These are phyloP conservation scores for Dolichotis patagonum DNA, from an alignment of 2,113 vertebrate genomes.

Conservation along the genomic window DNA sequence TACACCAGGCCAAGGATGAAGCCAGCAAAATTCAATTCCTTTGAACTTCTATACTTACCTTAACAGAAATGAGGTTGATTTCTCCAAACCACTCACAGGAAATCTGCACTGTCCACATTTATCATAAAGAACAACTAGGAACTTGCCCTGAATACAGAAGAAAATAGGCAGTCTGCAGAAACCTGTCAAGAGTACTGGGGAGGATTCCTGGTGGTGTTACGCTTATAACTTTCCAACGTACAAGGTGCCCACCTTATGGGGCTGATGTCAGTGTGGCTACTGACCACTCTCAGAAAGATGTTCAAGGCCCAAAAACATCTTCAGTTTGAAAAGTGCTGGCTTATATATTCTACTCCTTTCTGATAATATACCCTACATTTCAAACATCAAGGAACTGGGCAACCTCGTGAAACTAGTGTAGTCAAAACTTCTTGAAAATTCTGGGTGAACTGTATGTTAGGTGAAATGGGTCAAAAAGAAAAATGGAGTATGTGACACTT, in stretches of 20 bases:
- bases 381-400: neutral
- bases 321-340: neutral
- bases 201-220: neutral
- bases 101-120: neutral
- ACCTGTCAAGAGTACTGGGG: neutral
- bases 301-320: neutral
- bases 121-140: neutral
- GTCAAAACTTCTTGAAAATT: neutral
- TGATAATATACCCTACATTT: neutral
- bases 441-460: neutral
- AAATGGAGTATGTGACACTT: neutral
- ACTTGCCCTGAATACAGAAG: neutral
- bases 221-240: neutral
- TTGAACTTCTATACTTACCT: neutral
- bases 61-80: neutral
- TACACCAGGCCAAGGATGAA: conserved; percentile 22
- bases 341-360: neutral
- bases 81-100: neutral
- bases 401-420: neutral
- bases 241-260: neutral
- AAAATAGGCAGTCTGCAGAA: neutral
- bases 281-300: neutral
- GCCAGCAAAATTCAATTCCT: neutral
- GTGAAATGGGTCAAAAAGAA: conserved; percentile 25
- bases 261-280: neutral